These are phyloP conservation scores for Meriones unguiculatus DNA, from an alignment of 2,113 vertebrate genomes.

Conservation along the genomic window DNA sequence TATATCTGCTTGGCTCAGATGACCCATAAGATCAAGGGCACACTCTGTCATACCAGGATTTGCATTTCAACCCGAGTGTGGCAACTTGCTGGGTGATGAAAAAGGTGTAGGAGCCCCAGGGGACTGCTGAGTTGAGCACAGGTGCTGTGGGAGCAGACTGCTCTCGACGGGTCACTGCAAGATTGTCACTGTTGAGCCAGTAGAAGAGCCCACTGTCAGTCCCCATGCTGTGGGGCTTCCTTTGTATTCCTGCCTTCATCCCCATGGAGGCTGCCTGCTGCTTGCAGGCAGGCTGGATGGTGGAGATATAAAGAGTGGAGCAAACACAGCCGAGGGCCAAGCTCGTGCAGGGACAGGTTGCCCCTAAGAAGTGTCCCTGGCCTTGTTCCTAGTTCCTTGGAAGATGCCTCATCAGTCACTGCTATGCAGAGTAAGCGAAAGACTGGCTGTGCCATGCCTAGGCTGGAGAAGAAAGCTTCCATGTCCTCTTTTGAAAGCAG, in stretches of 20 bases:
- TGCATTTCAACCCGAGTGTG: neutral
- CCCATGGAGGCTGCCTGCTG: neutral
- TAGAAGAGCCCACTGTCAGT: neutral
- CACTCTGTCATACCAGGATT: neutral
- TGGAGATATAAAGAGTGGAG: constrained; percentile 2
- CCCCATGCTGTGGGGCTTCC: neutral
- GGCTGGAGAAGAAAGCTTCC: neutral
- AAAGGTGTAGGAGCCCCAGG: neutral
- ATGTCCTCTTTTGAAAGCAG: neutral
- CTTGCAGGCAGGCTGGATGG: neutral
- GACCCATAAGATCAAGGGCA: neutral
- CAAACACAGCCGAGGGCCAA: neutral
- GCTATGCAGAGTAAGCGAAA: neutral
- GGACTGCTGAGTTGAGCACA: neutral
- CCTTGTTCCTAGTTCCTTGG: neutral
- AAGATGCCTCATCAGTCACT: neutral
- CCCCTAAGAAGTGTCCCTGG: neutral
- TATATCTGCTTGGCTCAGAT: neutral
- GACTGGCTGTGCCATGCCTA: neutral
- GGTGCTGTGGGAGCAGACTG: neutral
- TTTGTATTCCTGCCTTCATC: neutral
- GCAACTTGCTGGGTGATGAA: neutral
- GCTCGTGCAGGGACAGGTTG: neutral
- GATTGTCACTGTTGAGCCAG: neutral
- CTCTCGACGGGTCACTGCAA: neutral